These are phyloP conservation scores for Labia minor DNA, from an alignment of 2,888 invertebrate genomes.

Conservation along the genomic window DNA sequence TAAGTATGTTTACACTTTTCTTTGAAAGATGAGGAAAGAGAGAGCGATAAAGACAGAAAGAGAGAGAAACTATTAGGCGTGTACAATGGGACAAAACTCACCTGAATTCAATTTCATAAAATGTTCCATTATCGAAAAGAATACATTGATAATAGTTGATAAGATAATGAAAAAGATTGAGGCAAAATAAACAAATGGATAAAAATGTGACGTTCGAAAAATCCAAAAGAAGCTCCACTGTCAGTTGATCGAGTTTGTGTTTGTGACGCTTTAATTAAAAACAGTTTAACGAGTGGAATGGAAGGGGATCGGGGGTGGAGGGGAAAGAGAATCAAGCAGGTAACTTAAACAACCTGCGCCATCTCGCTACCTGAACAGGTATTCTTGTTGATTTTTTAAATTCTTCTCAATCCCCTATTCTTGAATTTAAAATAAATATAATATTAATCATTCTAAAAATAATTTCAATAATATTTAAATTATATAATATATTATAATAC, in stretches of 20 bases:
- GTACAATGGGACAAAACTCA: not conserved
- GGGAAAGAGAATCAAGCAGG: not conserved
- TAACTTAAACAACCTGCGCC: not conserved
- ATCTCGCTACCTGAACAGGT: not conserved
- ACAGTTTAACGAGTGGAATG: not conserved
- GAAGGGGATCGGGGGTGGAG: not conserved
- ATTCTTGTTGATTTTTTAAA: too few species aligned
- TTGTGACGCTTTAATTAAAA: constrained; percentile 3
- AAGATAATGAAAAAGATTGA: not conserved
- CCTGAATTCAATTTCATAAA: not conserved
- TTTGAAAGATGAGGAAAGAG: not conserved
- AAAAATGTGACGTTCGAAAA: not conserved
- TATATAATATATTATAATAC: too few species aligned
- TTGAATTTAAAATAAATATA: too few species aligned
- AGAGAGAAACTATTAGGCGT: not conserved
- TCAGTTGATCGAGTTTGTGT: not conserved
- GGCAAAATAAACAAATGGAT: not conserved
- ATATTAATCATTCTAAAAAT: too few species aligned
- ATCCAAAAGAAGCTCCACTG: not conserved
- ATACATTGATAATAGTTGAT: not conserved
- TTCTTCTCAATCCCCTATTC: too few species aligned
- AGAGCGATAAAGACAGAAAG: not conserved
- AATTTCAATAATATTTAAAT: too few species aligned
- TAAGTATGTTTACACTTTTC: not conserved
- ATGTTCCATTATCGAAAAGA: not conserved